Conservation (phyloP, 92 coral and sea anemone species). For the Phenganax marumi region DNA sequence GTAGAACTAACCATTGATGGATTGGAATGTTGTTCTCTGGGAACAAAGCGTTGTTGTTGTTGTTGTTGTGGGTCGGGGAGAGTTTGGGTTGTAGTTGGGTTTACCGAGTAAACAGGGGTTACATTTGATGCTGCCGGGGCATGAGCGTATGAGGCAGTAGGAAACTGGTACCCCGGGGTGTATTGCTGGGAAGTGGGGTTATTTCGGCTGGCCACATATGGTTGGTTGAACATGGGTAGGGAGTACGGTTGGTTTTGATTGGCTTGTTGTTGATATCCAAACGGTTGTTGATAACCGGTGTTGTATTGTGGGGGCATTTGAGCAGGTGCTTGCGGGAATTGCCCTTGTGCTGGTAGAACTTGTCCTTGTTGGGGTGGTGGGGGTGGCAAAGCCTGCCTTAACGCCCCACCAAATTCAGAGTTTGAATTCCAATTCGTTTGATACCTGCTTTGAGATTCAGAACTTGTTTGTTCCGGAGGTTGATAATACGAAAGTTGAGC, state of each 20-base stretch:
- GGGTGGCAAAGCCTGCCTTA: constrained; percentile 47
- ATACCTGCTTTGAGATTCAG: constrained; percentile 34
- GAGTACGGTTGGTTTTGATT: constrained; percentile 13
- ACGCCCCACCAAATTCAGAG: neutral
- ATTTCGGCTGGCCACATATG: neutral
- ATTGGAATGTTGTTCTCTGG: constrained; percentile 6
- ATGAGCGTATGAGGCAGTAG: neutral
- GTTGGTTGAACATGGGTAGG: constrained; percentile 1
- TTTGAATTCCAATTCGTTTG: constrained; percentile 33
- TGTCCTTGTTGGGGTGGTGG: constrained; percentile 47
- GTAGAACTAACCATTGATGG: constrained; percentile 32
- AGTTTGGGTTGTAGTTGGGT: constrained; percentile 35
- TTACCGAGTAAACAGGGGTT: constrained; percentile 10
- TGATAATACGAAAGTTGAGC: constrained; percentile 59
- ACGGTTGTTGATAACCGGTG: constrained; percentile 26
- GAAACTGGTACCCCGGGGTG: constrained; percentile 11
- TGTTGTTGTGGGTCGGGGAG: constrained; percentile 24
- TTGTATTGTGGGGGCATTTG: constrained; percentile 18
- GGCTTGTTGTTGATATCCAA: constrained; percentile 24
- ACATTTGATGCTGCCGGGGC: neutral
- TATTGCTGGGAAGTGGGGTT: constrained; percentile 16
- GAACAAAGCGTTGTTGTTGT: constrained; percentile 16
- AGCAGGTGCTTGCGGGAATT: constrained; percentile 8
- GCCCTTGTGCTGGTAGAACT: constrained; percentile 22
- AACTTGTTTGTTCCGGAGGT: constrained; percentile 45